Conservation (phyloP, 2,888 invertebrate species). For the Lumbricus terrestris region DNA sequence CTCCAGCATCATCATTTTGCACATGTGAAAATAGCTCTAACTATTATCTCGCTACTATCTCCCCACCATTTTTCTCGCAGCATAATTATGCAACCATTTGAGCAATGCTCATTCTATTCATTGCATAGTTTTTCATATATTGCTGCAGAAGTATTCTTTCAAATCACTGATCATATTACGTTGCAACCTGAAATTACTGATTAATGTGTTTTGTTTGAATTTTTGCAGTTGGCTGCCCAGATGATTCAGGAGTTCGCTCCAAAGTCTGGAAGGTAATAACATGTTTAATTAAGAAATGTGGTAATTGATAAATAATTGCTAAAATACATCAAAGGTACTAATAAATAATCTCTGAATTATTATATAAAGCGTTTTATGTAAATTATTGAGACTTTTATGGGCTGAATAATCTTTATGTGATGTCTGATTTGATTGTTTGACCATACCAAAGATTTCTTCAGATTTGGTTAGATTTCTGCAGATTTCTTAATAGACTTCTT, state of each 20-base stretch:
- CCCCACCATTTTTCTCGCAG: neutral
- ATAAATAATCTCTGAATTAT: no score
- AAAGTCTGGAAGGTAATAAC: constrained; percentile 74
- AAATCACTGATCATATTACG: neutral
- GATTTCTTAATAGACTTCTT: no score
- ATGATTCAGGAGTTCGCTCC: constrained; percentile 78
- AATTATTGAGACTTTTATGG: neutral
- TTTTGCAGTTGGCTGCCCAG: constrained; percentile 70
- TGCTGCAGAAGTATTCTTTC: neutral
- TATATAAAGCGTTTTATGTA: no score
- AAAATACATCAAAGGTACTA: no score
- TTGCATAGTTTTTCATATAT: neutral
- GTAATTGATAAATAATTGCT: neutral
- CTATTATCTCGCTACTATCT: neutral
- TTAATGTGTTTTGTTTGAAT: neutral
- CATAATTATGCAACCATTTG: neutral
- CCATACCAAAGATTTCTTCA: no score
- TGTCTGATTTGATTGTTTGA: neutral
- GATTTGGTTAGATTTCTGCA: no score
- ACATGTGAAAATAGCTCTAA: neutral
- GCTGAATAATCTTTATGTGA: neutral
- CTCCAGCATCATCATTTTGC: neutral
- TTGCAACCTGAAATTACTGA: neutral
- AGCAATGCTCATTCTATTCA: neutral
- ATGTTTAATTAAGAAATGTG: neutral